A percentile compares a stretch with the other conserved stretches of the same genome.
Conservation (phyloP, 2,888 invertebrate genomes). For the Ormia ochracea region DNA sequence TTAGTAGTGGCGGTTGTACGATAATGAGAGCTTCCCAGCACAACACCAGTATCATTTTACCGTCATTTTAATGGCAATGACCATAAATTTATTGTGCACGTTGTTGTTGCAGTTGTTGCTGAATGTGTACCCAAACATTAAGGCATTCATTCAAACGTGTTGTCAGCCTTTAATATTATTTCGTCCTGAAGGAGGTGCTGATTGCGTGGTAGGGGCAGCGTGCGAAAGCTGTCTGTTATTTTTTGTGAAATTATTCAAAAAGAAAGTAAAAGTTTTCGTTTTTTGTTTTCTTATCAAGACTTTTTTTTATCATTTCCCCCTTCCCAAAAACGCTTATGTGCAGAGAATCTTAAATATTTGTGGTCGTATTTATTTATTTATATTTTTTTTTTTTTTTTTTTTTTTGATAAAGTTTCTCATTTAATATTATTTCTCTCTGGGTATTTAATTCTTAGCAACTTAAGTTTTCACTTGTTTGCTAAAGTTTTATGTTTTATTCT, state of each 20-base stretch:
- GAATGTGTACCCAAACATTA: conserved; percentile 47
- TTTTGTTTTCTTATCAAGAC: not conserved
- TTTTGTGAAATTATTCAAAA: conserved; percentile 55
- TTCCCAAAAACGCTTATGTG: conserved; percentile 5
- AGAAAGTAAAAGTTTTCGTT: conserved; percentile 58
- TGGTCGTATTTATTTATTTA: too few species aligned
- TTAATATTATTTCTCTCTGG: conserved; percentile 29
- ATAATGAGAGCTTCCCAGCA: conserved; percentile 16
- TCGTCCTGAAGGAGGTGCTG: conserved; percentile 9
- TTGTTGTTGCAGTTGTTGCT: conserved; percentile 26
- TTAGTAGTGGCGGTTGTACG: not conserved
- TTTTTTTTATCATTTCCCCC: conserved; percentile 23
- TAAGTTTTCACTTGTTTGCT: conserved; percentile 17
- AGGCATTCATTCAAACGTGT: conserved; percentile 61
- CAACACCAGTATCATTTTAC: conserved; percentile 24
- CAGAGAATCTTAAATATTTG: conserved; percentile 39
- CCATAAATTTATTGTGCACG: conserved; percentile 54
- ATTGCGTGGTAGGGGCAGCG: not conserved
- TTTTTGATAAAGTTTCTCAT: conserved; percentile 8
- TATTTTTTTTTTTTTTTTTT: too few species aligned
- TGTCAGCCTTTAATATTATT: conserved; percentile 55
- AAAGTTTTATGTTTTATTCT: conserved; percentile 30
- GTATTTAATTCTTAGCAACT: conserved; percentile 41
- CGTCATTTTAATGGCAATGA: conserved; percentile 60
- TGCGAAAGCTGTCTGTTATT: conserved; percentile 32